Conservation (phyloP, 2,113 vertebrate genomes). For the Callocephalon fimbriatum region DNA sequence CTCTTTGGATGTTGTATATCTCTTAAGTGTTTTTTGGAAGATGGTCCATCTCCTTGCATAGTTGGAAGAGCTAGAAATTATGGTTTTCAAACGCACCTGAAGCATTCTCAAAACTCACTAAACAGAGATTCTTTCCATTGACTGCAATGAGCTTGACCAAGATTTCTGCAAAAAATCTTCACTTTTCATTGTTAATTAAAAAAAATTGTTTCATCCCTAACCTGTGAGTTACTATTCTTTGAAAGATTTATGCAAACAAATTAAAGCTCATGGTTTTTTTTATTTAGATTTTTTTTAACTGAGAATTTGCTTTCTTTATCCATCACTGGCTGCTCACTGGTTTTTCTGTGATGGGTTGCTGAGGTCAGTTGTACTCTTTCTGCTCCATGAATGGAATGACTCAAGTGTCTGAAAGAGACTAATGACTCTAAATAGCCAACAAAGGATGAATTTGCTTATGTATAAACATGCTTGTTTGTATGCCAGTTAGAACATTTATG, state of each 20-base stretch:
- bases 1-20: background rate
- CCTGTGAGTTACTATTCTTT: background rate
- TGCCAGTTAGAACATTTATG: constrained; percentile 44
- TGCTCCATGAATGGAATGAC: constrained; percentile 32
- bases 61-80: background rate
- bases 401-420: constrained; percentile 59
- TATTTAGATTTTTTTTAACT: background rate
- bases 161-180: background rate
- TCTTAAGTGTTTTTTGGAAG: background rate
- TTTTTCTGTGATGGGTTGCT: background rate
- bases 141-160: background rate
- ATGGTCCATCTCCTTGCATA: background rate
- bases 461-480: constrained; percentile 59
- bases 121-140: background rate
- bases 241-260: background rate
- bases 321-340: background rate
- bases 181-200: rapidly evolving
- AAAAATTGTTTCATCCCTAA: background rate
- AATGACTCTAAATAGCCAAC: constrained; percentile 55
- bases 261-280: background rate
- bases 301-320: background rate
- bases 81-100: background rate
- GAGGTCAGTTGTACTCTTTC: constrained; percentile 39
- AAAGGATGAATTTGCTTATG: constrained; percentile 64
- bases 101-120: background rate